These are phyloP conservation scores for Helicoverpa armigera DNA, from an alignment of 1,140 invertebrate genomes.

Conservation along the genomic window DNA sequence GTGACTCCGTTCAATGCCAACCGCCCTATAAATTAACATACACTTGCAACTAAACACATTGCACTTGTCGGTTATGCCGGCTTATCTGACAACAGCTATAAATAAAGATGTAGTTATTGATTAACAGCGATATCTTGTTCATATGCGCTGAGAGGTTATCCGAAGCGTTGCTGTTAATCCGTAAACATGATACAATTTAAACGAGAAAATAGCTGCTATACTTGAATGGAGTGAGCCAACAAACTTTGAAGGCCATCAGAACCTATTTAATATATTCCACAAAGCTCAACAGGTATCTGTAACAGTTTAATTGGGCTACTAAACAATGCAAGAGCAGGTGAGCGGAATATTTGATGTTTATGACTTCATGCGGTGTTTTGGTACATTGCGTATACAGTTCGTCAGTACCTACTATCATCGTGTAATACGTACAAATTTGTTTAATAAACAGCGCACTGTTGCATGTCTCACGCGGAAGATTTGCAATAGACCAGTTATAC, in stretches of 20 bases:
- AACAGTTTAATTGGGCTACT: no score
- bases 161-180: no score
- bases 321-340: no score
- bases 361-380: neutral
- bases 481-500: conserved; percentile 58
- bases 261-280: no score
- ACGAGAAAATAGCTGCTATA: no score
- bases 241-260: no score
- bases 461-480: conserved; percentile 58
- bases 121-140: neutral
- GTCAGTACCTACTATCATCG: neutral
- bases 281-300: no score
- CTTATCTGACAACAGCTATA: conserved; percentile 15
- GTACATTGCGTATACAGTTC: neutral
- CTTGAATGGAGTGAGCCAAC: no score
- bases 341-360: neutral
- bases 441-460: conserved; percentile 35
- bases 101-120: conserved; percentile 8
- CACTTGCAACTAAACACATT: conserved; percentile 16
- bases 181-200: no score
- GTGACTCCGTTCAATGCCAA: conserved; percentile 53
- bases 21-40: conserved; percentile 46
- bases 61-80: conserved; percentile 5
- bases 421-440: neutral
- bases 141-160: neutral